phyloP scores from a whole-genome alignment of 2,888 invertebrate genomes.

The Pollenia angustigena region DNA sequence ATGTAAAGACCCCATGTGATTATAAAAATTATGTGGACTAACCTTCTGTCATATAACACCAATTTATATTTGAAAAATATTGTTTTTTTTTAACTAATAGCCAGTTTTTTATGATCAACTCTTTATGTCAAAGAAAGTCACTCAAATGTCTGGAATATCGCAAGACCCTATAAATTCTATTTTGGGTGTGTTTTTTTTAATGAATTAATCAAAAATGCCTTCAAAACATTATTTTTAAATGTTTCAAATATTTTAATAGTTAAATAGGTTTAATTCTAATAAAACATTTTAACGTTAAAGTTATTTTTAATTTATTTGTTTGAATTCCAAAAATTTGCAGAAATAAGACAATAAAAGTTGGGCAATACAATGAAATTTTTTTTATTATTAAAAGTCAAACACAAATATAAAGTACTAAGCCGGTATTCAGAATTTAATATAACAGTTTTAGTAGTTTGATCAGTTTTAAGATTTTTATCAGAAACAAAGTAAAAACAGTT shows the following conservation, averaged over 20 bases:
- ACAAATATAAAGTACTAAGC: not conserved
- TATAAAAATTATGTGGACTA: no score
- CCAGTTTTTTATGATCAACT: not conserved
- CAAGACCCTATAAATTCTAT: not conserved
- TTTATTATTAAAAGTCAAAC: not conserved
- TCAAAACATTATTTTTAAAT: not conserved
- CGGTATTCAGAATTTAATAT: not conserved
- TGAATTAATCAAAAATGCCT: constrained; percentile 4
- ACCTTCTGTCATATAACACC: no score
- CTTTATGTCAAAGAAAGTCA: not conserved
- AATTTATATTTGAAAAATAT: no score
- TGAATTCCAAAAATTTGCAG: not conserved
- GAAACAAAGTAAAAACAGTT: not conserved
- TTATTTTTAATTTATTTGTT: constrained; percentile 20
- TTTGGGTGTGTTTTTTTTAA: not conserved
- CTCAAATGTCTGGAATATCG: not conserved
- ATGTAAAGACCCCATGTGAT: no score
- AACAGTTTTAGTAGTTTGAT: not conserved
- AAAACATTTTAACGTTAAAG: constrained; percentile 1
- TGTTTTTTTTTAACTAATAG: no score
- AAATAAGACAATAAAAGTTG: not conserved
- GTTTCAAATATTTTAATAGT: no score
- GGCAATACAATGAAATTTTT: not conserved
- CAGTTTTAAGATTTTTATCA: not conserved
- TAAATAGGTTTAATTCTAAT: not conserved